These are phyloP conservation scores for Oscheius sp. DNA, from an alignment of 2,888 invertebrate genomes.

Conservation along the genomic window DNA sequence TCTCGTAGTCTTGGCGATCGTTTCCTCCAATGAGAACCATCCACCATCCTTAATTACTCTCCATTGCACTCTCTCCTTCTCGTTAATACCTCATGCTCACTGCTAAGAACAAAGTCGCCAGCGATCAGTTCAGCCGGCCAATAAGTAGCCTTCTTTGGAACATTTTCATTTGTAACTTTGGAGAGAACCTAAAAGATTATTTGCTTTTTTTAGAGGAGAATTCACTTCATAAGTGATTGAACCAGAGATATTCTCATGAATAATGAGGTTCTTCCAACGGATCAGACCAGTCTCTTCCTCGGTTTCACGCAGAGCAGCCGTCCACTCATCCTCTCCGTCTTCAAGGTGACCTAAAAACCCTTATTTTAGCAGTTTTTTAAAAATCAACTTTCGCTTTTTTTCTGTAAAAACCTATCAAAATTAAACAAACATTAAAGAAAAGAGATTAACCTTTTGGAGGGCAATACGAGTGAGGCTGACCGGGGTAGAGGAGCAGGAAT, in stretches of 20 bases:
- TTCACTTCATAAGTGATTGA: conserved; percentile 56
- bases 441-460: too few relatives aligned
- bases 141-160: conserved; percentile 60
- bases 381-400: too few relatives aligned
- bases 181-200: neutral
- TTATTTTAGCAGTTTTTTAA: too few relatives aligned
- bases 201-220: neutral
- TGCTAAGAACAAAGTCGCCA: conserved; percentile 39
- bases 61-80: too few relatives aligned
- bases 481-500: too few relatives aligned
- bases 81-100: conserved; percentile 43
- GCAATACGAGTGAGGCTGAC: too few relatives aligned
- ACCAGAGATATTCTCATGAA: conserved; percentile 59
- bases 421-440: too few relatives aligned
- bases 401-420: too few relatives aligned
- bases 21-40: conserved; percentile 61
- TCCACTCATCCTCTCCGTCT: conserved; percentile 82
- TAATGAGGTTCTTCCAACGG: conserved; percentile 57
- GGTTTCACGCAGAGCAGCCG: conserved; percentile 87
- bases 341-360: conserved; percentile 85
- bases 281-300: conserved; percentile 68
- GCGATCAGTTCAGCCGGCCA: conserved; percentile 64
- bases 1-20: conserved; percentile 55
- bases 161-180: conserved; percentile 11
- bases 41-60: conserved; percentile 47